Evolutionary conservation across 2,888 invertebrate species (phyloP), one percentile per base, ranked within the genome.

Genomic region (Torymus auratus): DNA sequence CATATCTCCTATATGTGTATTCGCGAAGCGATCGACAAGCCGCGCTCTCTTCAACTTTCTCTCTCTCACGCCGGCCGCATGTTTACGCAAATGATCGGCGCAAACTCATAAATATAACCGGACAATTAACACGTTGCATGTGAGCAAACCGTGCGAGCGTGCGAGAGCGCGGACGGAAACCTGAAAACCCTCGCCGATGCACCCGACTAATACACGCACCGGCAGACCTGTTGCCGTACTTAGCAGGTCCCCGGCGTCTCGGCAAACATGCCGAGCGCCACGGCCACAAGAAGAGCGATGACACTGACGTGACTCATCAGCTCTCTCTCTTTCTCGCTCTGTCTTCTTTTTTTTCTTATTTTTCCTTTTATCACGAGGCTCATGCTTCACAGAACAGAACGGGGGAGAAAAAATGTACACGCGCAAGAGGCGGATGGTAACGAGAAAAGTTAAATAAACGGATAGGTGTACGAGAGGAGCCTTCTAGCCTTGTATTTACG

Each of bases 51-150:
- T 41, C 41, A 7, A 41, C 41, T 41, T 41, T 41, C 41, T 41
- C 41, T 41, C 41, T 41, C 41, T 41, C 41, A 41, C 41, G 7
- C 17, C 17, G 4, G 11, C 73, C 69, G 73, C 77, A 64, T 86
- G 84, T 87, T 87, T 86, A 84, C 86, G 84, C 85, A 86, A 87
- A 87, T 86, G 85, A 87, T 87, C 84, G 83, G 82, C 81, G 84
- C 84, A 87, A 86, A 86, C 86, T 86, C 85, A 86, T 86, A 87
- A 87, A 87, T 87, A 87, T 86, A 86, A 86, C 84, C 84, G 85
- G 85, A 86, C 85, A 86, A 87, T 87, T 87, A 86, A 86, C 87
- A 85, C 85, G 82, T 84, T 81, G 81, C 85, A 82, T 78, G 83
- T 82, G 85, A 73, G 70, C 69, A 58, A 75, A 77, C 69, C 75